phyloP scores from a whole-genome alignment of 1,140 invertebrate species.

The Ceratina calcarata region DNA sequence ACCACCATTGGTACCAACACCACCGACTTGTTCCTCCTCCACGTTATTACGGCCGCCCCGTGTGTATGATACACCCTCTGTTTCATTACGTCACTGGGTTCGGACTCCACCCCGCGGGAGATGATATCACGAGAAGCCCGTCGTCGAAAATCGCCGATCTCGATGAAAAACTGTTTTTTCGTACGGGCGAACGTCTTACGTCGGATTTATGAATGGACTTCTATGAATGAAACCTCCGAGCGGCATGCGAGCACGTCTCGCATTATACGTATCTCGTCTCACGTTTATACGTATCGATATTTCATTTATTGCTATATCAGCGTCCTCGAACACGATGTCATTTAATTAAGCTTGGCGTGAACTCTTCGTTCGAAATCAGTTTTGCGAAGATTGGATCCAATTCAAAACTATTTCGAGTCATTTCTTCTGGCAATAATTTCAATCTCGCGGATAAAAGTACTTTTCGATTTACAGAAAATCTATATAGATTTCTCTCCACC shows the following conservation, averaged over 20 bases:
- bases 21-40: slow-evolving; percentile 42
- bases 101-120: slow-evolving; percentile 44
- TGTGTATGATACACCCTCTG: slow-evolving; percentile 25
- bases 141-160: neutral
- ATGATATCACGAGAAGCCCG: slow-evolving; percentile 1
- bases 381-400: too few species aligned
- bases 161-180: slow-evolving; percentile 24
- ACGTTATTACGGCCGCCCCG: slow-evolving; percentile 35
- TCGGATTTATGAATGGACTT: slow-evolving; percentile 43
- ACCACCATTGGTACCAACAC: slow-evolving; percentile 34
- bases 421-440: too few species aligned
- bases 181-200: neutral
- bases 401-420: too few species aligned
- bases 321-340: neutral
- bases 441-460: too few species aligned
- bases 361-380: too few species aligned
- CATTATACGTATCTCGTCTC: neutral
- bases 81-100: slow-evolving; percentile 49
- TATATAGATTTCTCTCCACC: too few species aligned
- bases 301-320: neutral
- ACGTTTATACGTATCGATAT: neutral
- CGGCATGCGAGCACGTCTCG: too few species aligned
- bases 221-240: slow-evolving; percentile 18
- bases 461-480: too few species aligned
- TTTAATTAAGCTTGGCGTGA: neutral